Conservation (phyloP, 1,140 invertebrate genomes). For the Chrysoperla carnea region DNA sequence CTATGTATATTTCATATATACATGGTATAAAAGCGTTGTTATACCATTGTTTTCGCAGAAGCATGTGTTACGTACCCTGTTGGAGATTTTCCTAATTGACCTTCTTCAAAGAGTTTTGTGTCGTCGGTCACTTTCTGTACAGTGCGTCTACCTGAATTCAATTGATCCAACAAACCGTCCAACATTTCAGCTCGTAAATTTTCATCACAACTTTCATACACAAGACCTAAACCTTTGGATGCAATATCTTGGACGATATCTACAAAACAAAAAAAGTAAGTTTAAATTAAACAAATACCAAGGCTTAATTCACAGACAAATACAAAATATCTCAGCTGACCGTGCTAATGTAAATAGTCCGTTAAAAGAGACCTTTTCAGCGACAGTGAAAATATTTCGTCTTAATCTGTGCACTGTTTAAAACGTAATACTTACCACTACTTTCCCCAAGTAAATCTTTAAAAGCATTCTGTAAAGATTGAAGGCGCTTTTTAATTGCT, state of each 20-base stretch:
- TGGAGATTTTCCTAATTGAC: slow-evolving; percentile 64
- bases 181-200: slow-evolving; percentile 54
- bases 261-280: slow-evolving; percentile 18
- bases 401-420: no score
- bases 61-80: slow-evolving; percentile 40
- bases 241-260: slow-evolving; percentile 83
- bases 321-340: neutral
- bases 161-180: slow-evolving; percentile 58
- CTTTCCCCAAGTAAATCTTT: slow-evolving; percentile 77
- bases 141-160: slow-evolving; percentile 59
- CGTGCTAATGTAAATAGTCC: neutral
- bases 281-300: slow-evolving; percentile 1
- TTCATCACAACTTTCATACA: slow-evolving; percentile 64
- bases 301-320: neutral
- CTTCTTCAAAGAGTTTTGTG: slow-evolving; percentile 78
- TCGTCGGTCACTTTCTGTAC: slow-evolving; percentile 57
- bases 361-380: neutral
- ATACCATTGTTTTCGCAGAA: no score
- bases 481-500: slow-evolving; percentile 44
- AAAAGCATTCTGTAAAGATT: slow-evolving; percentile 62
- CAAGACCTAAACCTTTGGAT: slow-evolving; percentile 73
- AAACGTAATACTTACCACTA: slow-evolving; percentile 42
- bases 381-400: no score
- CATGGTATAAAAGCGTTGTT: no score
- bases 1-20: no score